Conservation (phyloP, 2,113 vertebrate species). For the Chloebia gouldiae region DNA sequence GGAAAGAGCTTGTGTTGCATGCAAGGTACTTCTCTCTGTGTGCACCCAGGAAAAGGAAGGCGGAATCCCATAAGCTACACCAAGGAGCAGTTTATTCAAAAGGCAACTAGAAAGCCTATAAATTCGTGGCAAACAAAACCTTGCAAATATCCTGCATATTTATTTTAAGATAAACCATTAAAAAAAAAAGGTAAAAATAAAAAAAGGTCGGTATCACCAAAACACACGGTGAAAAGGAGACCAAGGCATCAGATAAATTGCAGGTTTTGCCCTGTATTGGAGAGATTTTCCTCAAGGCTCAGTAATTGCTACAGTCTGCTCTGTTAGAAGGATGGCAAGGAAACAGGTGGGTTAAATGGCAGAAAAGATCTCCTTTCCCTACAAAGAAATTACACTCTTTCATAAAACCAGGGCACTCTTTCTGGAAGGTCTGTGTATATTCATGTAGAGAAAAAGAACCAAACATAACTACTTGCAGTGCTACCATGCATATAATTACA, state of each 20-base stretch:
- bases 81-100: not conserved
- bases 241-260: not conserved
- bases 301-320: constrained; percentile 23
- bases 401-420: constrained; percentile 59
- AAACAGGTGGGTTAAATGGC: constrained; percentile 24
- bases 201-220: not conserved
- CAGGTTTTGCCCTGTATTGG: not conserved
- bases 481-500: constrained; percentile 54
- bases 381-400: constrained; percentile 67
- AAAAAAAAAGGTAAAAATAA: not conserved
- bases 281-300: not conserved
- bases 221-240: not conserved
- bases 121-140: not conserved
- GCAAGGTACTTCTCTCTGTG: not conserved
- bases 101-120: not conserved
- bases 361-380: constrained; percentile 19
- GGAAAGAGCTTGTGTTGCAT: rapidly evolving
- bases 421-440: constrained; percentile 39
- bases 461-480: constrained; percentile 36
- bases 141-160: not conserved
- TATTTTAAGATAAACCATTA: constrained; percentile 12
- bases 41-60: not conserved
- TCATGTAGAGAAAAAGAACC: constrained; percentile 21
- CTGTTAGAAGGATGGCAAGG: not conserved
- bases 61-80: not conserved